phyloP scores from a whole-genome alignment of 1,140 invertebrate genomes.

The Sipha flava region DNA sequence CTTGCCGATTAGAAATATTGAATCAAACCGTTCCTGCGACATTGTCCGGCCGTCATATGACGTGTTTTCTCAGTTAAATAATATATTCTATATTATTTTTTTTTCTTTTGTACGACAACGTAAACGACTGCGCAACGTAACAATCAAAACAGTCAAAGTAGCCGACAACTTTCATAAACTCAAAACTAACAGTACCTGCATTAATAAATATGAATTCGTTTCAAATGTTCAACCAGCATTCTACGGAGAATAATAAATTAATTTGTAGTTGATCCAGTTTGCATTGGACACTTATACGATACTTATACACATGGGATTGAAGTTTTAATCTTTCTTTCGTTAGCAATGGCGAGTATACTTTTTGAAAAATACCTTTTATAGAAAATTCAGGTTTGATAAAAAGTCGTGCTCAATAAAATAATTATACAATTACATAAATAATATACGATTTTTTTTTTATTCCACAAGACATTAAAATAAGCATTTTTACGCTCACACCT shows the following conservation, averaged over 20 bases:
- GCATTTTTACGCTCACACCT: background rate
- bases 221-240: background rate
- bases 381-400: conserved; percentile 11
- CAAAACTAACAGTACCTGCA: background rate
- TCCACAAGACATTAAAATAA: background rate
- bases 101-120: too few species aligned
- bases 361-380: conserved; percentile 1
- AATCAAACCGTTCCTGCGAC: background rate
- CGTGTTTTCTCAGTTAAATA: too few species aligned
- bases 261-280: conserved; percentile 4
- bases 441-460: background rate
- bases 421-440: conserved; percentile 7
- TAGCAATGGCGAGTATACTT: background rate
- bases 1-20: background rate
- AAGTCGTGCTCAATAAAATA: conserved; percentile 1
- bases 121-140: too few species aligned
- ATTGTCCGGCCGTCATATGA: too few species aligned
- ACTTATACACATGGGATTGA: background rate
- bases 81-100: too few species aligned
- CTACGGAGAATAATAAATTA: background rate
- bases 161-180: background rate
- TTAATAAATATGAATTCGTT: background rate
- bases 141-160: background rate
- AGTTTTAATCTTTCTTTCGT: background rate
- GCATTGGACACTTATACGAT: background rate